Percentiles rank a stretch among this genome's conserved stretches.
Conservation (phyloP, 2,797 vertebrate species). For the Danio aesculapii region DNA sequence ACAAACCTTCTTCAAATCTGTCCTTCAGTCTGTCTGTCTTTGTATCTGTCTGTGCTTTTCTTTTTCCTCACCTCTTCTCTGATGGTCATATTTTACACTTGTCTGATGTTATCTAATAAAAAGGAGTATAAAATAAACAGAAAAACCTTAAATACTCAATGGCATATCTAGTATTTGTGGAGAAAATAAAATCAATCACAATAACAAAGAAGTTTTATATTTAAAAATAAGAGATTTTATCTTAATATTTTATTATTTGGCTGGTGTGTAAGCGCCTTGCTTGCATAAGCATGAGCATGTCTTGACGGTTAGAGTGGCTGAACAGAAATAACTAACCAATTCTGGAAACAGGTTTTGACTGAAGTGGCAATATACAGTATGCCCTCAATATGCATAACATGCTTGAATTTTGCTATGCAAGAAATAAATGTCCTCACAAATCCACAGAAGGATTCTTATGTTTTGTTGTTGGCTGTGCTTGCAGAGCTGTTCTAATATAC, state of each 20-base stretch:
- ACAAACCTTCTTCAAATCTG: conserved; percentile 61
- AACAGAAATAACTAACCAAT: conserved; percentile 30
- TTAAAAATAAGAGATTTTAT: not conserved
- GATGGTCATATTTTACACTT: not conserved
- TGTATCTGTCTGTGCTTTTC: conserved; percentile 40
- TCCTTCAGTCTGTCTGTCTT: conserved; percentile 29
- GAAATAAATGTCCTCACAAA: not conserved
- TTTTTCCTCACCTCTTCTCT: conserved; percentile 49
- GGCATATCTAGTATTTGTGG: too few relatives aligned
- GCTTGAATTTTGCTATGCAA: not conserved
- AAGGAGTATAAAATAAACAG: not conserved
- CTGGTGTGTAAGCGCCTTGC: not conserved
- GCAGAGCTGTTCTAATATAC: not conserved
- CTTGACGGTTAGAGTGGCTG: conserved; percentile 4
- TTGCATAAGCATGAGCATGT: conserved; percentile 19
- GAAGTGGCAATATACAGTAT: not conserved
- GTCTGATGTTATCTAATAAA: not conserved
- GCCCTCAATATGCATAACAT: not conserved
- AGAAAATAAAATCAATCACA: not conserved
- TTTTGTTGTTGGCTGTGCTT: not conserved
- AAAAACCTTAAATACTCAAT: too few relatives aligned
- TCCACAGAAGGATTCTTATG: not conserved
- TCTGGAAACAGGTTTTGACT: not conserved
- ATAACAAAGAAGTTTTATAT: not conserved
- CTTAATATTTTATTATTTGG: not conserved